Percentiles rank a stretch among this genome's conserved stretches.
These are phyloP conservation scores for Melanotaenia nigrans DNA, from an alignment of 2,797 vertebrate genomes.

Conservation along the genomic window DNA sequence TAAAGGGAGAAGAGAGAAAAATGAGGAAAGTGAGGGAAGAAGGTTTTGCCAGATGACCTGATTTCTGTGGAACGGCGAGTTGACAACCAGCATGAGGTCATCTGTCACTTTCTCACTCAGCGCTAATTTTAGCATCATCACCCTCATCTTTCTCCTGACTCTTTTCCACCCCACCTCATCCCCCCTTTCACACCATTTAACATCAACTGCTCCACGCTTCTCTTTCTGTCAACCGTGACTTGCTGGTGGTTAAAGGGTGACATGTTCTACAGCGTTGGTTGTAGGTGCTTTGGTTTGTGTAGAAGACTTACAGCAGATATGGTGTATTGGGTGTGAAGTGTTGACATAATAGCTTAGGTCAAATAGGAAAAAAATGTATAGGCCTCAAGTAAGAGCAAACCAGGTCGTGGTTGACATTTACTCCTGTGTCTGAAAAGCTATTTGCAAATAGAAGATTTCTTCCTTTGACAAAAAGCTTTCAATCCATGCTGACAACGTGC, in stretches of 20 bases:
- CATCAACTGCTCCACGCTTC: constrained; percentile 32
- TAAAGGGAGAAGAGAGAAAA: not conserved
- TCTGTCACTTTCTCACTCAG: constrained; percentile 68
- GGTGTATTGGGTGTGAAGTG: constrained; percentile 17
- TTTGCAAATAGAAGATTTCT: constrained; percentile 28
- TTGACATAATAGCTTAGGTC: constrained; percentile 31
- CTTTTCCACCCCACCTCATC: not conserved
- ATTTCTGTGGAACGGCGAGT: constrained; percentile 52
- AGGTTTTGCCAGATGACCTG: constrained; percentile 40
- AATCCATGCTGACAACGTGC: not conserved
- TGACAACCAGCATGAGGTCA: constrained; percentile 70
- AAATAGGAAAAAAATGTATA: constrained; percentile 8
- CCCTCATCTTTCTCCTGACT: constrained; percentile 48
- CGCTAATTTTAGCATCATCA: constrained; percentile 73
- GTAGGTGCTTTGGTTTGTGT: not conserved
- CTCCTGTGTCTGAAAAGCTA: not conserved
- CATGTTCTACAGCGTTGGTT: constrained; percentile 24
- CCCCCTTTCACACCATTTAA: constrained; percentile 48
- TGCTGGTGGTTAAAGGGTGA: constrained; percentile 49
- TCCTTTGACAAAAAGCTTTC: constrained; percentile 12
- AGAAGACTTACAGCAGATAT: not conserved
- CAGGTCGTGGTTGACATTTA: not conserved
- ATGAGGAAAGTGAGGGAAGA: constrained; percentile 10
- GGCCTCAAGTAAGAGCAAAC: constrained; percentile 26
- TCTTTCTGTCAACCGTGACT: constrained; percentile 50